Conservation (phyloP, 2,888 invertebrate species). For the Steinernema scapterisci region DNA sequence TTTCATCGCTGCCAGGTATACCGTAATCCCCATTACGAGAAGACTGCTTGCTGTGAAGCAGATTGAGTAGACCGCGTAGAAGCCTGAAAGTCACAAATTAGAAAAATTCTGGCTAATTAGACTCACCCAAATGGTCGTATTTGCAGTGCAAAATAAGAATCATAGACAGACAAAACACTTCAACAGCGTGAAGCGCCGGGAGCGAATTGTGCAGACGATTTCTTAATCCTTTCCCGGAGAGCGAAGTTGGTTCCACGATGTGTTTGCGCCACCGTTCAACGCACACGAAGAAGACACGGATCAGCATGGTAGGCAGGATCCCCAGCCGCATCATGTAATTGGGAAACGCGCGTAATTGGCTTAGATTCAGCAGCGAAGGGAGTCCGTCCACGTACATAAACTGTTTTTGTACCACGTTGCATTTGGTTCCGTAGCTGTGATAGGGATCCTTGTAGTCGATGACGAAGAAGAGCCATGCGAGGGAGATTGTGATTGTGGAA, state of each 20-base stretch:
- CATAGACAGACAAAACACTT: constrained; percentile 2
- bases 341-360: constrained; percentile 18
- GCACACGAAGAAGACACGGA: neutral
- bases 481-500: neutral
- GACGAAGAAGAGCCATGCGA: constrained; percentile 6
- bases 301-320: constrained; percentile 16
- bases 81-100: neutral
- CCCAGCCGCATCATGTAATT: constrained; percentile 28
- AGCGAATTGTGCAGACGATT: neutral
- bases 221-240: neutral
- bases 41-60: constrained; percentile 24
- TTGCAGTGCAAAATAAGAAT: constrained; percentile 12
- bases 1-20: neutral
- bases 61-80: constrained; percentile 10
- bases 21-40: neutral
- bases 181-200: constrained; percentile 9
- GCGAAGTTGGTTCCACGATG: neutral
- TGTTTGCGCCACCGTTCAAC: constrained; percentile 3
- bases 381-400: constrained; percentile 19
- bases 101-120: neutral
- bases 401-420: neutral
- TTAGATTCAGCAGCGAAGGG: constrained; percentile 19
- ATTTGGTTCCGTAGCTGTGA: constrained; percentile 1
- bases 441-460: constrained; percentile 4
- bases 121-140: constrained; percentile 9